Percentiles rank a stretch among this genome's conserved stretches.
Conservation (phyloP, 2,797 vertebrate genomes). For the Arctocebus calabarensis region DNA sequence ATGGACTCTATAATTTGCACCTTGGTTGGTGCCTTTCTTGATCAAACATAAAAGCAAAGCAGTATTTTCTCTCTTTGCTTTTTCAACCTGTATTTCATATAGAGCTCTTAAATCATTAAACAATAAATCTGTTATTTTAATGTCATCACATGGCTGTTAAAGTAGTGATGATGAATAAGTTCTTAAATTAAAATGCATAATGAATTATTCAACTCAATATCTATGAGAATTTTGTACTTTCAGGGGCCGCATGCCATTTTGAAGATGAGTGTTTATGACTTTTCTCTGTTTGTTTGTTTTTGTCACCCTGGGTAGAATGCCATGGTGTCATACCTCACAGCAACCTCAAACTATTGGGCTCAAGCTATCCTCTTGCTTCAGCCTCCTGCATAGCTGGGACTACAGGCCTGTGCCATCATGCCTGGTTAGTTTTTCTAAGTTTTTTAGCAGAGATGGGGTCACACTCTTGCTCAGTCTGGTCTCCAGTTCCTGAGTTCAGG, state of each 20-base stretch:
- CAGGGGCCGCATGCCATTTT: not conserved
- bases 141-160: not conserved
- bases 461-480: no score
- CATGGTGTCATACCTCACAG: no score
- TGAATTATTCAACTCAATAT: not conserved
- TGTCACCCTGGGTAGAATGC: no score
- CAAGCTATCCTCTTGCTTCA: no score
- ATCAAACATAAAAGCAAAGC: slow-evolving; percentile 29
- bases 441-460: no score
- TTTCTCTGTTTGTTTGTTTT: not conserved
- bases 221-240: not conserved
- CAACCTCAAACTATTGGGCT: no score
- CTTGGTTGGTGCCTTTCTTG: not conserved
- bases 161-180: not conserved
- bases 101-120: slow-evolving; percentile 20
- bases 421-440: no score
- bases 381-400: no score
- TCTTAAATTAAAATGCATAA: slow-evolving; percentile 40
- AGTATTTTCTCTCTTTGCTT: slow-evolving; percentile 7
- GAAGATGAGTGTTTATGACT: not conserved
- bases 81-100: slow-evolving; percentile 35
- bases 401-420: no score
- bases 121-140: not conserved
- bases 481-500: no score
- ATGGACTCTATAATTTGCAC: not conserved